phyloP scores from a whole-genome alignment of 1,140 invertebrate genomes.

The Drosophila mojavensis region DNA sequence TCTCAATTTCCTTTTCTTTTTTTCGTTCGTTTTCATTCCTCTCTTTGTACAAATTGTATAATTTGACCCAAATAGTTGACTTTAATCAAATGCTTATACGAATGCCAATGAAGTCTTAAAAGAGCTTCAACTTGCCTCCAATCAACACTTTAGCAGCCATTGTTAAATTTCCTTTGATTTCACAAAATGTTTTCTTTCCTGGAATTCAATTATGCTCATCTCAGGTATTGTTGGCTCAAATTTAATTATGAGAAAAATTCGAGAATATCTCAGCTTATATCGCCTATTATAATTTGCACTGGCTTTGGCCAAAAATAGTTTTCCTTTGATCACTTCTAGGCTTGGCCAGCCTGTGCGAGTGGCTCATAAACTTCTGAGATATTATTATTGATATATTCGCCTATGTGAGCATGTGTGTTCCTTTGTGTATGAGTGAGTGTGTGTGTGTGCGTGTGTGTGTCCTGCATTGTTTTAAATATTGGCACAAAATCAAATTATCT shows the following conservation, averaged over 20 bases:
- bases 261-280: constrained; percentile 21
- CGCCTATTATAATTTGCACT: constrained; percentile 2
- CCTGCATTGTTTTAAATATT: constrained; percentile 74
- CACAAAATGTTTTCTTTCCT: not conserved
- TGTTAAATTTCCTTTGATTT: not conserved
- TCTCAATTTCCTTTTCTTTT: not conserved
- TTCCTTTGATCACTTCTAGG: constrained; percentile 8
- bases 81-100: not conserved
- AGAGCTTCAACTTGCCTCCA: no score
- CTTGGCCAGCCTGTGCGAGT: not conserved
- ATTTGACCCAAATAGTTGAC: not conserved
- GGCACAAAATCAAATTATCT: constrained; percentile 80
- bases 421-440: constrained; percentile 13
- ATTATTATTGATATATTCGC: not conserved
- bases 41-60: not conserved
- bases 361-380: not conserved
- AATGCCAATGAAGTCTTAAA: no score
- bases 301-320: constrained; percentile 21
- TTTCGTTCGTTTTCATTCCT: not conserved
- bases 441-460: constrained; percentile 30
- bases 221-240: not conserved
- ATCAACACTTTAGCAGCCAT: no score
- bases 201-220: not conserved
- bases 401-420: constrained; percentile 24
- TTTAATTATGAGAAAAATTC: constrained; percentile 7